These are phyloP conservation scores for Anarhynchus alexandrinus DNA, from an alignment of 2,113 vertebrate species.

Conservation along the genomic window DNA sequence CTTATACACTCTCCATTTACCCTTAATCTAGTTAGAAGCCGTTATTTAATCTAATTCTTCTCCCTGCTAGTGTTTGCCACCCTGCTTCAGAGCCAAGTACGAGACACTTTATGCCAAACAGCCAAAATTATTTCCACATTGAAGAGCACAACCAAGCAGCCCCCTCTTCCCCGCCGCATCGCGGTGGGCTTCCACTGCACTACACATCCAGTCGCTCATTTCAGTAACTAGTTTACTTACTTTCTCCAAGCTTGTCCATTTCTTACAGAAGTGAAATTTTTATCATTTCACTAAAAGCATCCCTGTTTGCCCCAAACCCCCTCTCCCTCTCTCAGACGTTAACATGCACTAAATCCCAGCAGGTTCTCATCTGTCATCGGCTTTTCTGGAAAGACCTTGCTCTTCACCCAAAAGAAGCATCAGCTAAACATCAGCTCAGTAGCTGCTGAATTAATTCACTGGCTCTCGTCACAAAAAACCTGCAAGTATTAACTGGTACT, in stretches of 20 bases:
- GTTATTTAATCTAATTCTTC: not conserved
- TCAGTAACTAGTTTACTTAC: not conserved
- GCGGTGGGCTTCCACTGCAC: not conserved
- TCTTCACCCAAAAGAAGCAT: not conserved
- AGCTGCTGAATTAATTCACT: not conserved
- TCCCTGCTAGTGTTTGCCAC: not conserved
- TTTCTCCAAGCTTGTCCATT: not conserved
- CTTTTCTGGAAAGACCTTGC: not conserved
- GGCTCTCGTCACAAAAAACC: not conserved
- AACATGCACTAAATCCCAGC: not conserved
- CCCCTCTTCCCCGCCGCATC: not conserved
- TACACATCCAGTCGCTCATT: rapidly evolving
- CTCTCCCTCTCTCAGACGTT: not conserved
- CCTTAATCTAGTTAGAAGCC: not conserved
- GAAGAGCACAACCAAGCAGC: not conserved
- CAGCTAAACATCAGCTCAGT: not conserved
- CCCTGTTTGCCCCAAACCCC: not conserved
- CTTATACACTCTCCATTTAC: not conserved
- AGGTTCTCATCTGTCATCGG: not conserved
- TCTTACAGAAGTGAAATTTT: not conserved
- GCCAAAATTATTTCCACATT: not conserved
- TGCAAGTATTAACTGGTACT: not conserved
- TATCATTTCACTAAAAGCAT: not conserved
- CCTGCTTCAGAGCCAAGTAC: not conserved
- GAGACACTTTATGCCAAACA: not conserved